phyloP scores from a whole-genome alignment of 2,888 invertebrate species.

The Didymodactylos carnosus region DNA sequence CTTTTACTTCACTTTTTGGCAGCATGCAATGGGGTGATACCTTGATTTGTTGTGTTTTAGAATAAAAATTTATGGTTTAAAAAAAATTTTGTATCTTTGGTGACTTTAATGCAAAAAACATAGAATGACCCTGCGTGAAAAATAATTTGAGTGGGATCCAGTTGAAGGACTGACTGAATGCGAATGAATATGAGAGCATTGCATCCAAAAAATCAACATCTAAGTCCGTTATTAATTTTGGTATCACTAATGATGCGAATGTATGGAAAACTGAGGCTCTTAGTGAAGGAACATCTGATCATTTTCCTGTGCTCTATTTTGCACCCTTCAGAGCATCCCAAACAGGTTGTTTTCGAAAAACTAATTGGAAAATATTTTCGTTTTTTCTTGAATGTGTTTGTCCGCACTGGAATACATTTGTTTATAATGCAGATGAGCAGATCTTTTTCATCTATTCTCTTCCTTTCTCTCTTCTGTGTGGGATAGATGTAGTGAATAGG shows the following conservation, averaged over 20 bases:
- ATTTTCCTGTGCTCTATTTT: background rate
- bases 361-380: background rate
- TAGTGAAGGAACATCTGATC: background rate
- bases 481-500: background rate
- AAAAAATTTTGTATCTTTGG: background rate
- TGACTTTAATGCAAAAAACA: background rate
- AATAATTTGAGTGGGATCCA: background rate
- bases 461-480: background rate
- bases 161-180: background rate
- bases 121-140: background rate
- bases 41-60: too few species aligned
- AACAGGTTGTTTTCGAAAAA: background rate
- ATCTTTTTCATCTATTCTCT: background rate
- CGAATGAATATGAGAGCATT: background rate
- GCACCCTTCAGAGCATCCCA: background rate
- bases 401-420: background rate
- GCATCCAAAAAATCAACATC: background rate
- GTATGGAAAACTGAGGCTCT: background rate
- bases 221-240: background rate
- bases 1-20: too few species aligned
- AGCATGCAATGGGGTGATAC: too few species aligned
- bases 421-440: background rate
- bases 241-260: background rate
- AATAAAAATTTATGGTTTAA: too few species aligned
- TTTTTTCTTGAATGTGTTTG: background rate